Base-by-base conservation (phyloP, 2,888 invertebrate genomes). In the Bembecia ichneumoniformis region DNA sequence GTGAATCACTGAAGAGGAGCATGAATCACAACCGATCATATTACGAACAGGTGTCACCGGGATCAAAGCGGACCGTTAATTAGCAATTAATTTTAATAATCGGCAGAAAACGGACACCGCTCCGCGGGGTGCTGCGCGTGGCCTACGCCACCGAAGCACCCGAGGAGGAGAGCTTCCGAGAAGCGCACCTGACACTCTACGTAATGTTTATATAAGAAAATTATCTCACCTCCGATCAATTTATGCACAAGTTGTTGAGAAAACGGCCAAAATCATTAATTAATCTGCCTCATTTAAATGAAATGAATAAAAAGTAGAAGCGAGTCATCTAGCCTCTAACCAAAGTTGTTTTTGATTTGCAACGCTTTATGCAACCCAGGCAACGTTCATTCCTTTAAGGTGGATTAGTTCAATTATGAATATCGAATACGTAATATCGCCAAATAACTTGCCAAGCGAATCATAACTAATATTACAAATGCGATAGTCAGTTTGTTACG, bases 31-130 rank as follows among this genome's bases (percentile, higher is more conserved):
- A 3, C 3, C n/a, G 40, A 40, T 40, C 13, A 40, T 3, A 40
- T 40, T 13, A 40, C 5, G 13, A 14, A 13, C 40, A 40, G 40
- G 11, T 40, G 40, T n/a, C 13, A 40, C 13, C 14, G 40, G 40
- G 13, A 40, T 40, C 40, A 40, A 40, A 40, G 40, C 40, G 5
- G n/a, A 14, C 40, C 40, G 40, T 13, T 40, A 3, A 40, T 40
- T 40, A 14, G n/a, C 40, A 14, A 40, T 40, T 40, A 40, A 13
- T 9, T 40, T 13, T 10, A 40, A 40, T 40, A 51, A 51, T 51
- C 13, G 47, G 10, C 45, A 47, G 49, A 47, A 48, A 43, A 51
- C 10, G 51, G 51, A 51, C 44, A 51, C 49, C 44, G 35, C 49
- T 15, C 51, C 14, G 44, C 44, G 43, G 47, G 51, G 13, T 40